Evolutionary conservation across 2,113 vertebrate genomes (phyloP), one percentile per base, ranked within the genome.

Genomic region (Callipepla californica): DNA sequence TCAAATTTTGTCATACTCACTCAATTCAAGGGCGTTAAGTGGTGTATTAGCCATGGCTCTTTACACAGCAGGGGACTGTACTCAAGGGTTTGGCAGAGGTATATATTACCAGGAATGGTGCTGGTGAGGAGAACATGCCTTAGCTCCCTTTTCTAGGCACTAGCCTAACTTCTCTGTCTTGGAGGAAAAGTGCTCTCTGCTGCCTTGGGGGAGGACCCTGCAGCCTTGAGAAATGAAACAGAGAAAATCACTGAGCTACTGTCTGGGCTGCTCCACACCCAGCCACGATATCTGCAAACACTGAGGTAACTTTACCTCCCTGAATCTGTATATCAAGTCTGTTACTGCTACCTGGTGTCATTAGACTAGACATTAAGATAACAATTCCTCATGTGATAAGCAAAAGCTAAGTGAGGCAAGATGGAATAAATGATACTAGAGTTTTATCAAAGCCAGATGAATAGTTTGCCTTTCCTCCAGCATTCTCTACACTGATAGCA

Each of bases 371-470:
- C 78, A 53, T 45, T 69, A 79, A 62, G 87, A 48, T 62, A 69
- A 92, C 28, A 70, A 93, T 84, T n/a, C 90, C 80, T 84, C 26
- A 2, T 26, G 65, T 68, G 83, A 93, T 70, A 95, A 93, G 83
- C 55, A 92, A 91, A 87, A 91, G 79, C 93, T 87, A 69, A 93
- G 80, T 0, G 44, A 89, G 78, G 58, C 53, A 45, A 82, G 92
- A 80, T 69, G 80, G 50, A 81, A 89, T 72, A 92, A 90, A 89
- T 58, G 59, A 79, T 73, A 73, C n/a, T 3, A 58, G 65, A 38
- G 80, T 48, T 89, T 85, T 87, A 93, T 89, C 80, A 92, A 87
- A 94, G 77, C 66, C 13, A 59, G 74, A 30, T 62, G 80, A 90
- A 62, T 1, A 79, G 58, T 34, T 61, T 55, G 65, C 74, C 51